Evolutionary conservation across 1,140 invertebrate species (phyloP).

Genomic region (Meloidogyne exigua): DNA sequence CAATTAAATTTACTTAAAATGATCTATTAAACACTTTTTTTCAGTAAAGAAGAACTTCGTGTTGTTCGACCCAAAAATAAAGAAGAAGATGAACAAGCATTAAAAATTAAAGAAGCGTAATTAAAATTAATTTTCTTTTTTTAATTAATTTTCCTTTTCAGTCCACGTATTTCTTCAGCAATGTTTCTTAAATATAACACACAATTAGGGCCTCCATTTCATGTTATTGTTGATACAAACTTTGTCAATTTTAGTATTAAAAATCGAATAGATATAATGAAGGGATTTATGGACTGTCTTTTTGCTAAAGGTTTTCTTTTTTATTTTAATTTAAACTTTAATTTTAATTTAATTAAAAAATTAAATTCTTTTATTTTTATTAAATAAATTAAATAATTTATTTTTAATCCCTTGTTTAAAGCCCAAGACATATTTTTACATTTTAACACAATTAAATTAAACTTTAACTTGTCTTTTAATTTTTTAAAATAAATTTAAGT

Average conservation of each 20-base stretch:
- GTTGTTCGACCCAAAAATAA: slow-evolving; percentile 55
- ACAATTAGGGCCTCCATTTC: slow-evolving; percentile 96
- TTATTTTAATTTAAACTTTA: slow-evolving; percentile 77
- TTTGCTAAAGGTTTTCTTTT: neutral
- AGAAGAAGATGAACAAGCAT: slow-evolving; percentile 58
- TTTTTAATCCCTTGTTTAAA: too few species aligned
- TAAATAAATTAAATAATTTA: too few species aligned
- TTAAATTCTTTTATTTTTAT: too few species aligned
- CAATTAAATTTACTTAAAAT: too few species aligned
- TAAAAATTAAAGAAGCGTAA: slow-evolving; percentile 60
- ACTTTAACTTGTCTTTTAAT: too few species aligned
- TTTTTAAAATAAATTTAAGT: slow-evolving; percentile 93
- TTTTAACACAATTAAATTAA: too few species aligned
- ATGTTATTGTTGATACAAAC: slow-evolving; percentile 94
- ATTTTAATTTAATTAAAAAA: slow-evolving; percentile 93
- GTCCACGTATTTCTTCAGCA: slow-evolving; percentile 60
- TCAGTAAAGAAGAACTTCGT: slow-evolving; percentile 58
- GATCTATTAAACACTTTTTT: too few species aligned
- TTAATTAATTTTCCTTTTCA: slow-evolving; percentile 38
- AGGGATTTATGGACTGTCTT: neutral
- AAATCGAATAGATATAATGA: slow-evolving; percentile 91
- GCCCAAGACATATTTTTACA: too few species aligned
- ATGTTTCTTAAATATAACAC: slow-evolving; percentile 97
- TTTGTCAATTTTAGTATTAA: slow-evolving; percentile 99
- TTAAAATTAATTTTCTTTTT: slow-evolving; percentile 2